Base-by-base conservation (phyloP, 2,113 vertebrate genomes). In the Lycaon pictus region DNA sequence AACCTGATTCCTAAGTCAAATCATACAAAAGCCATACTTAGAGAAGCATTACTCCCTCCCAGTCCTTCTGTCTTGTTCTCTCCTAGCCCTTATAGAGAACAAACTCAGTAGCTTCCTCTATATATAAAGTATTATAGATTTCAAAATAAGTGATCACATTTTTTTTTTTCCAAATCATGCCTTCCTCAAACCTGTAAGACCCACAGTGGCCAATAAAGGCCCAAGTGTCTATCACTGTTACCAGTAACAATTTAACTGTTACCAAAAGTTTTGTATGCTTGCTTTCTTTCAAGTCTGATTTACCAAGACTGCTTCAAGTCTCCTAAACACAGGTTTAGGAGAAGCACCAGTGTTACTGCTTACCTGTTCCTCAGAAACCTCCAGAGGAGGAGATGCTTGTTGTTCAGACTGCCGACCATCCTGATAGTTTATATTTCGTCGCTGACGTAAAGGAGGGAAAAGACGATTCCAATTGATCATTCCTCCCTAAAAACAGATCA, bases 341-440 rank as follows among this genome's bases (percentile, higher is more conserved):
- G n/a, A 19, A 71, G 29, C 15, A 22, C 32, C 0, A 11, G n/a
- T 37, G 25, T 63, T 79, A 7, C 0, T 25, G 43, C 98, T 98
- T 98, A 99, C 99, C 99, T 99, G 99, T 89, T 99, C 99, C 98
- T 99, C 99, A 87, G 99, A 99, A 96, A 99, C 99, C 94, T 99
- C 99, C 0, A 99, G 98, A 72, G 99, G 98, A n/a, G 99, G 99
- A 62, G 48, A 95, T 3, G 91, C 98, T 94, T 97, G 99, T 98
- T 98, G 99, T 25, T 98, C 98, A 84, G 99, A 97, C 0, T 88
- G 99, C 80, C 0, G 98, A 93, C 97, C 98, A 74, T 98, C 98
- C 95, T 98, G 98, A 88, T 98, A 98, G 97, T 99, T 99, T 0
- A 98, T 90, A 35, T 99, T 99, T 83, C 98, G 99, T 98, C 99